Evolutionary conservation across 2,113 vertebrate species (phyloP).

Genomic region (Mellivora capensis): DNA sequence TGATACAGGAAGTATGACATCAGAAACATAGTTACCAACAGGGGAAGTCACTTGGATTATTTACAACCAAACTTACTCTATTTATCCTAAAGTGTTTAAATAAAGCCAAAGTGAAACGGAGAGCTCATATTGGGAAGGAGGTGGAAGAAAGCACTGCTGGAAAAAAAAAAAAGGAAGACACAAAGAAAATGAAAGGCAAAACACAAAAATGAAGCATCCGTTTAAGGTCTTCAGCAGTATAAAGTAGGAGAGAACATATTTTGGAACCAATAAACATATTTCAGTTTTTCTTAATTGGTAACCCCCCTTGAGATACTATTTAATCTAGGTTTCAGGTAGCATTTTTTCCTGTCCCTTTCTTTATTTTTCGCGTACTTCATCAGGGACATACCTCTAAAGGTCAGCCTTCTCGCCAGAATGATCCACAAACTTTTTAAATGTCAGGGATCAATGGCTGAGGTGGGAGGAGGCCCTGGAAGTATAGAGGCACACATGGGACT

Average conservation of each 20-base stretch:
- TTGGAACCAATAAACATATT: neutral
- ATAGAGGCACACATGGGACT: accelerated
- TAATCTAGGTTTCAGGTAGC: neutral
- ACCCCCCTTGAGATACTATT: neutral
- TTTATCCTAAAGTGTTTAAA: neutral
- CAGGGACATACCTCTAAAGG: neutral
- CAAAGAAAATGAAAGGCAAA: neutral
- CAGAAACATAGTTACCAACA: neutral
- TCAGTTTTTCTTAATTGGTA: neutral
- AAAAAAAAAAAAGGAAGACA: neutral
- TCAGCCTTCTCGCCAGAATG: neutral
- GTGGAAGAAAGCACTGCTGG: neutral
- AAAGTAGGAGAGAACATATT: neutral
- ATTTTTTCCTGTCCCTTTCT: neutral
- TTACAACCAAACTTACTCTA: neutral
- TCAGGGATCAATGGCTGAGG: conserved; percentile 4
- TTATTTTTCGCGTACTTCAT: neutral
- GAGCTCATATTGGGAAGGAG: neutral
- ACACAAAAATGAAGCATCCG: neutral
- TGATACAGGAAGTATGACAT: neutral
- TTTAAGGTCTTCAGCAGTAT: neutral
- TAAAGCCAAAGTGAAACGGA: neutral
- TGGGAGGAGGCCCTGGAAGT: neutral
- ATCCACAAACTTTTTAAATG: conserved; percentile 37
- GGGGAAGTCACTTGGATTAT: neutral